Evolutionary conservation across 2,113 vertebrate species (phyloP).

Genomic region (Arothron firmamentum): DNA sequence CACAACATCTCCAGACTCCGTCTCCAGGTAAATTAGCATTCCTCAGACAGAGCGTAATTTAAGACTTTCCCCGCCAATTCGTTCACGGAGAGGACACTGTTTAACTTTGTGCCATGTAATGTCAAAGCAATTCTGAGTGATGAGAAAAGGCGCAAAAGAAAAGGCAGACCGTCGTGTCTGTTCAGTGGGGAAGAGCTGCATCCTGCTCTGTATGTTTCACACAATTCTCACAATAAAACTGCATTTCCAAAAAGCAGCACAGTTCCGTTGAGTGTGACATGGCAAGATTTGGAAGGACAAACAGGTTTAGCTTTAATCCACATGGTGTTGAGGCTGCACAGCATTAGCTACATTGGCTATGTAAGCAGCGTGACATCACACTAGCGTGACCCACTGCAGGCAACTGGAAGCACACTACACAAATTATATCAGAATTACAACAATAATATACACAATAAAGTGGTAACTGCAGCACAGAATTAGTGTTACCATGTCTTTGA

Average conservation of each 20-base stretch:
- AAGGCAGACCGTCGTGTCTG: constrained; percentile 20
- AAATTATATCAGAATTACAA: no score
- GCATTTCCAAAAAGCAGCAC: no score
- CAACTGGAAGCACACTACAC: neutral
- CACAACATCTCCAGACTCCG: constrained; percentile 44
- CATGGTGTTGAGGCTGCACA: no score
- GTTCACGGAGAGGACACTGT: constrained; percentile 39
- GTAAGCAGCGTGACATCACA: constrained; percentile 1
- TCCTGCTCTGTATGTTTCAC: neutral
- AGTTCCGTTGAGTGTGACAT: no score
- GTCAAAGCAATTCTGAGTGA: constrained; percentile 53
- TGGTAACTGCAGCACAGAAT: no score
- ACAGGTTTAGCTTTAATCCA: no score
- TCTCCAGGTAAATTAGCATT: constrained; percentile 58
- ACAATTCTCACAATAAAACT: neutral
- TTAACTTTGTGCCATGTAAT: constrained; percentile 57
- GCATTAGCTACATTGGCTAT: neutral
- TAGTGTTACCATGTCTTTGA: no score
- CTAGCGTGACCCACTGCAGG: neutral
- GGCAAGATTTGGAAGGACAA: no score
- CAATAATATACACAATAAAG: no score
- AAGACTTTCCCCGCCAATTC: constrained; percentile 30
- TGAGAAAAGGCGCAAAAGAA: constrained; percentile 30
- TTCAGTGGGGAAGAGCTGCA: constrained; percentile 2
- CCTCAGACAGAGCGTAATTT: constrained; percentile 54